These are phyloP conservation scores for Champsocephalus gunnari DNA, from an alignment of 2,797 vertebrate species.

Conservation along the genomic window DNA sequence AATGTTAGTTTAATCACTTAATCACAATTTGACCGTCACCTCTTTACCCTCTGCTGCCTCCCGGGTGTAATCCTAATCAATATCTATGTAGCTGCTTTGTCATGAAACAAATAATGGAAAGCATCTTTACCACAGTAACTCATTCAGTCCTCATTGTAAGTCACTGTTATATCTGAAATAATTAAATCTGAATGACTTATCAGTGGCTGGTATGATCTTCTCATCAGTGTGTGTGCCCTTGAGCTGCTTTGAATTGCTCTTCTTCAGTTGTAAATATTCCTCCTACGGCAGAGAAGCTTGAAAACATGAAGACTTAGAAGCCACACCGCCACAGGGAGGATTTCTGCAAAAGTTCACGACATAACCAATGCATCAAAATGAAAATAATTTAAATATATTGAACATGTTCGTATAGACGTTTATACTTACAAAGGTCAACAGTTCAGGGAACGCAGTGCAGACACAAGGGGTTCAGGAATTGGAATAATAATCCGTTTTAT, in stretches of 20 bases:
- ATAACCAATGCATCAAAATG: not conserved
- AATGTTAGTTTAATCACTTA: slow-evolving; percentile 6
- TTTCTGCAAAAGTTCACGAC: not conserved
- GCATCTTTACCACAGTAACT: not conserved
- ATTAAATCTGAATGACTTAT: not conserved
- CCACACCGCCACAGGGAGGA: not conserved
- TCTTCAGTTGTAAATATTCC: not conserved
- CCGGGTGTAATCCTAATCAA: not conserved
- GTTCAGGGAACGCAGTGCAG: not conserved
- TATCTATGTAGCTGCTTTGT: rapidly evolving
- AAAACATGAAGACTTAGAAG: not conserved
- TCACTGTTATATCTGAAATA: not conserved
- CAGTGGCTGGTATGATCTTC: no score
- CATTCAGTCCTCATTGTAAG: not conserved
- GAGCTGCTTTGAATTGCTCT: not conserved
- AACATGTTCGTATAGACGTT: not conserved
- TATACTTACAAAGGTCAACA: not conserved
- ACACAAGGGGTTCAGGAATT: not conserved
- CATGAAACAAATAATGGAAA: not conserved
- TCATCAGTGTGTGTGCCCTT: not conserved
- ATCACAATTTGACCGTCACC: not conserved
- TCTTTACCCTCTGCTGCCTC: not conserved
- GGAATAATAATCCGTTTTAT: not conserved
- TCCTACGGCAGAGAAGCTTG: slow-evolving; percentile 11
- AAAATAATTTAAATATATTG: not conserved